Evolutionary conservation across 2,797 vertebrate species (phyloP).

Genomic region (Hydrolagus colliei): DNA sequence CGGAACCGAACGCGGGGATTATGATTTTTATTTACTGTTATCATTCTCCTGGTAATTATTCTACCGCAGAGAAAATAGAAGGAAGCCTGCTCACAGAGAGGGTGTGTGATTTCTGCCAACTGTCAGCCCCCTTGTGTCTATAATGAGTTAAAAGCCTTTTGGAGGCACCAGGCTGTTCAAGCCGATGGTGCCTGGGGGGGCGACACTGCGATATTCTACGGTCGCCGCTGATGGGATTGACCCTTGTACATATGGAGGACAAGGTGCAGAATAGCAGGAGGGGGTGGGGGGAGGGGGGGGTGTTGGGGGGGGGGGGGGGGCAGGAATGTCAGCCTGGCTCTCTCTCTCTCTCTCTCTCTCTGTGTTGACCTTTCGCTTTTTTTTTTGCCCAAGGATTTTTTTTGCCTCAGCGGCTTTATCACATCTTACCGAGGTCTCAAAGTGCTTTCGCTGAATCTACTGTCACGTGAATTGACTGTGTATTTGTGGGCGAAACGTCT

Average conservation of each 20-base stretch:
- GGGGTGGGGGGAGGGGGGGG: conserved; percentile 11
- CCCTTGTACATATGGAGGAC: conserved; percentile 31
- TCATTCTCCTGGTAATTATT: background rate
- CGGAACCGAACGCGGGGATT: too few species aligned
- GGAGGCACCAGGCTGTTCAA: conserved; percentile 30
- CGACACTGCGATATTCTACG: conserved; percentile 25
- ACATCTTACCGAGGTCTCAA: too few species aligned
- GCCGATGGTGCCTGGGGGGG: conserved; percentile 14
- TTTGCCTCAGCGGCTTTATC: too few species aligned
- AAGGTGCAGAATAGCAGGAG: conserved; percentile 32
- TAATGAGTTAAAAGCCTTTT: conserved; percentile 32
- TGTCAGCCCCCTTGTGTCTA: conserved; percentile 24
- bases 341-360: background rate
- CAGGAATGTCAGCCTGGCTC: conserved; percentile 1
- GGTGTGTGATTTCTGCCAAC: conserved; percentile 30
- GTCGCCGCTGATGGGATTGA: conserved; percentile 30
- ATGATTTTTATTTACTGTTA: too few species aligned
- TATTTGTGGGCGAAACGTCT: too few species aligned
- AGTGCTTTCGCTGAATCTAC: too few species aligned
- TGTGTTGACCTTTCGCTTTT: background rate
- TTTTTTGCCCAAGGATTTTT: conserved; percentile 3
- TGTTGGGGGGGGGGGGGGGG: conserved; percentile 3
- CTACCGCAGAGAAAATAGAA: too few species aligned
- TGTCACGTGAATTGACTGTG: too few species aligned
- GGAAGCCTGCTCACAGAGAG: background rate